Evolutionary conservation across 2,797 vertebrate genomes (phyloP).

Genomic region (Gobionotothen gibberifrons): DNA sequence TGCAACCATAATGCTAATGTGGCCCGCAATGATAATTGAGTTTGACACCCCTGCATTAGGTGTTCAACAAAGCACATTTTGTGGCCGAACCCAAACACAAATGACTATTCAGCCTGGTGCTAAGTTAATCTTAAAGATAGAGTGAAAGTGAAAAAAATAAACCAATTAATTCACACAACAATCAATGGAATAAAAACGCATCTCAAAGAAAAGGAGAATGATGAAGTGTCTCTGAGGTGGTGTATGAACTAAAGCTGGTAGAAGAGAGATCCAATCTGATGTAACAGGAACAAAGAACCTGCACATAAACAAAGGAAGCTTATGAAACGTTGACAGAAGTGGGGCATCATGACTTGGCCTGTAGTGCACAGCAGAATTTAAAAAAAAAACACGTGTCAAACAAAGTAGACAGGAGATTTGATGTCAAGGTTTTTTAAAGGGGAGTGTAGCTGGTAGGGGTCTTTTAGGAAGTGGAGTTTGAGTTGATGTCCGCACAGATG

Average conservation of each 20-base stretch:
- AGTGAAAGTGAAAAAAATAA: background rate
- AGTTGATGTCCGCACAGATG: conserved; percentile 28
- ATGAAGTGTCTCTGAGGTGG: conserved; percentile 1
- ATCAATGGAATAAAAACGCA: conserved; percentile 2
- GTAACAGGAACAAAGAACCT: background rate
- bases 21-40: too few species aligned
- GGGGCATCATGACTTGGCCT: conserved; percentile 3
- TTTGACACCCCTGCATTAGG: too few species aligned
- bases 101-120: background rate
- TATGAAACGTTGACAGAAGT: conserved; percentile 24
- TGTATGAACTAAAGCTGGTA: background rate
- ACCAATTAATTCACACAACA: background rate
- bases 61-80: background rate
- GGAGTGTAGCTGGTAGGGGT: background rate
- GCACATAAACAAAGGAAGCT: conserved; percentile 10
- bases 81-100: too few species aligned
- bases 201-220: conserved; percentile 3
- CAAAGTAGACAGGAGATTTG: conserved; percentile 21
- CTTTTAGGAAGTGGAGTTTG: conserved; percentile 3
- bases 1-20: too few species aligned
- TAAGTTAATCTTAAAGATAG: background rate
- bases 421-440: conserved; percentile 32
- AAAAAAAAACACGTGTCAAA: conserved; percentile 16
- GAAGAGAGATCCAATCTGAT: background rate
- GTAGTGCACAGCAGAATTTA: conserved; percentile 18